Evolutionary conservation across 1,140 invertebrate genomes (phyloP).

Genomic region (Drosophila ironensis): DNA sequence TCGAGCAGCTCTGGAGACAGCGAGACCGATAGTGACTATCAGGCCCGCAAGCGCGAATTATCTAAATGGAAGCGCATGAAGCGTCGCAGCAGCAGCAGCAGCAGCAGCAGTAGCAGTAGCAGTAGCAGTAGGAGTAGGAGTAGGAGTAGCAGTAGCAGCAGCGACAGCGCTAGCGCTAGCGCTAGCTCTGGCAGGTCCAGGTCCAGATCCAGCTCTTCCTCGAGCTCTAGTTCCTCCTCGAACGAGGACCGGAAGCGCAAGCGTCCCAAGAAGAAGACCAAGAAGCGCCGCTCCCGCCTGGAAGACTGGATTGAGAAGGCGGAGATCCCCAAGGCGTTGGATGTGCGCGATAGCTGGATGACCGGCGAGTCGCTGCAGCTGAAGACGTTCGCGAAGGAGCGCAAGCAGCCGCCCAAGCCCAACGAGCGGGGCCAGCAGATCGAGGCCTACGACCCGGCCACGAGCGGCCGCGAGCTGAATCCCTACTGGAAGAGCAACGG

Average conservation of each 20-base stretch:
- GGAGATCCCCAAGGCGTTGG: constrained; percentile 19
- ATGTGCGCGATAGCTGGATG: constrained; percentile 86
- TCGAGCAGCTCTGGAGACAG: no score
- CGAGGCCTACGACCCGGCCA: constrained; percentile 87
- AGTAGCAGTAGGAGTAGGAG: no score
- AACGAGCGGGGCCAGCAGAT: constrained; percentile 83
- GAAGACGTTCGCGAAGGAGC: constrained; percentile 81
- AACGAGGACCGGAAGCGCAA: constrained; percentile 49
- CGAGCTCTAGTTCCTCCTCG: no score
- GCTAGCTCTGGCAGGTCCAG: no score
- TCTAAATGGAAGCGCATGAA: constrained; percentile 53
- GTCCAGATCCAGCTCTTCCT: constrained; percentile 5
- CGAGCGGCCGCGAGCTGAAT: constrained; percentile 91
- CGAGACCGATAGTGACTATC: no score
- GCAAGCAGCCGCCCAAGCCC: constrained; percentile 81
- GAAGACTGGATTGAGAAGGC: constrained; percentile 60
- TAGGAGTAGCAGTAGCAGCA: no score
- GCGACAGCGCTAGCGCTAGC: constrained; percentile 3
- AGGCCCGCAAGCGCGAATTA: constrained; percentile 16
- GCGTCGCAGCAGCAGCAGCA: constrained; percentile 23
- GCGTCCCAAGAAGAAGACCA: constrained; percentile 28
- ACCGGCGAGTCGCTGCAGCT: constrained; percentile 82
- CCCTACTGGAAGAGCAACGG: constrained; percentile 96
- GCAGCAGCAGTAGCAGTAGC: constrained; percentile 30
- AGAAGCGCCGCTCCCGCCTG: constrained; percentile 41